Percentiles rank a stretch among this genome's conserved stretches.
These are phyloP conservation scores for Cheirogaleus major DNA, from an alignment of 2,797 vertebrate genomes.

Conservation along the genomic window DNA sequence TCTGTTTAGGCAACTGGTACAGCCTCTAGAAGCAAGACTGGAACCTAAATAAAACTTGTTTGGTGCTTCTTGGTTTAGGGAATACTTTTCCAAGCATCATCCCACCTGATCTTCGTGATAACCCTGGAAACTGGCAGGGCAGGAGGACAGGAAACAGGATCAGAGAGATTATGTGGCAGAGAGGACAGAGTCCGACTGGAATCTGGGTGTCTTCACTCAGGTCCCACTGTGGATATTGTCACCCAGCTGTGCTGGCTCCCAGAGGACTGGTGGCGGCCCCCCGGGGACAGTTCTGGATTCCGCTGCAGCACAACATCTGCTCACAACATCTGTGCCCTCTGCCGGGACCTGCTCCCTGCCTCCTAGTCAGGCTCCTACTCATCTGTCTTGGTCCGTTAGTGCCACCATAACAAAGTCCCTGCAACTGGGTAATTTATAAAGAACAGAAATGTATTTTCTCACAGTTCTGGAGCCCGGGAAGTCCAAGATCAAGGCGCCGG, in stretches of 20 bases:
- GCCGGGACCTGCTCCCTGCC: rapidly evolving
- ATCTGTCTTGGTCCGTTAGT: background rate
- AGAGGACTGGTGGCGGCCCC: background rate
- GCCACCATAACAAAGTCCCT: background rate
- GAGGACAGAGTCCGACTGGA: background rate
- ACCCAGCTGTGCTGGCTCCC: background rate
- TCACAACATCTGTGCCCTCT: background rate
- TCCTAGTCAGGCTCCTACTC: background rate
- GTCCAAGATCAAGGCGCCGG: background rate
- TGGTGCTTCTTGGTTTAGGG: background rate
- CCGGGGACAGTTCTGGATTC: background rate
- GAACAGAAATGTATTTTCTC: background rate
- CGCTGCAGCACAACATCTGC: rapidly evolving
- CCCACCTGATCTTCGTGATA: background rate
- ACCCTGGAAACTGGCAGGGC: background rate
- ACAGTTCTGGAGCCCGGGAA: background rate
- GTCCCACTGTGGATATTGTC: rapidly evolving
- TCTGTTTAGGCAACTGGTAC: background rate
- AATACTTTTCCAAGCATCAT: background rate
- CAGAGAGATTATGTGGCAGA: background rate
- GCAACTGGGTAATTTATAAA: background rate
- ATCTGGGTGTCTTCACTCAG: background rate
- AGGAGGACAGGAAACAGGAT: background rate
- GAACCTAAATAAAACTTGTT: background rate
- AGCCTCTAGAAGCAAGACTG: background rate